Base-by-base conservation (phyloP, 2,888 invertebrate species). In the Drosophila kokeensis region DNA sequence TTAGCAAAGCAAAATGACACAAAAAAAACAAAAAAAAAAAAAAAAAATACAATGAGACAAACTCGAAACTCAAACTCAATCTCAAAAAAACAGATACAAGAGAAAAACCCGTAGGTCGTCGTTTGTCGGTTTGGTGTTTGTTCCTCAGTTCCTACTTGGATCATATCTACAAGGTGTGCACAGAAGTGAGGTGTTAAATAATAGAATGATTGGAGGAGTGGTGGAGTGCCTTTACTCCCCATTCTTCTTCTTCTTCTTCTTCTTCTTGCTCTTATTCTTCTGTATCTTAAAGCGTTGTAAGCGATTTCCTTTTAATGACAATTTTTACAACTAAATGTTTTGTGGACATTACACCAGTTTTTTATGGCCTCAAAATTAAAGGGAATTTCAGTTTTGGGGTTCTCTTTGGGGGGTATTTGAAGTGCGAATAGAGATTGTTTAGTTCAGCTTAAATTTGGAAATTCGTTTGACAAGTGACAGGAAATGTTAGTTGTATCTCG, bases 251-350 rank as follows among this genome's bases (percentile, higher is more conserved):
- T 2, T 40, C n/a, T 11, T 21, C n/a, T 11, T 21, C 18, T 40
- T 11, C 40, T 10, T n/a, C 40, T n/a, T n/a, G 24, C 8, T 24
- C 45, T 24, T 45, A 2, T 24, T 24, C 24, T 45, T 45, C 7
- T 53, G 10, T 27, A 24, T 59, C 34, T 58, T 61, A 24, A 59
- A 34, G 36, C 64, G 32, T 54, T 88, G 83, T 83, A 86, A 86
- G 76, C 64, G 81, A 88, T 86, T 85, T 79, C 85, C 82, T 55
- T 87, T 69, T 80, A 89, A 89, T 73, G 73, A 87, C 80, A 79
- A 79, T 77, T 87, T 58, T 87, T 61, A 85, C 68, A 87, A 73
- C 80, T 73, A 73, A 69, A 86, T 83, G 69, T 81, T 72, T 64
- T 57, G 30, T 68, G 67, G 52, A 66, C 57, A 63, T 79, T 69